Base-by-base conservation (phyloP, 2,888 invertebrate genomes). In the Pomacea canaliculata region DNA sequence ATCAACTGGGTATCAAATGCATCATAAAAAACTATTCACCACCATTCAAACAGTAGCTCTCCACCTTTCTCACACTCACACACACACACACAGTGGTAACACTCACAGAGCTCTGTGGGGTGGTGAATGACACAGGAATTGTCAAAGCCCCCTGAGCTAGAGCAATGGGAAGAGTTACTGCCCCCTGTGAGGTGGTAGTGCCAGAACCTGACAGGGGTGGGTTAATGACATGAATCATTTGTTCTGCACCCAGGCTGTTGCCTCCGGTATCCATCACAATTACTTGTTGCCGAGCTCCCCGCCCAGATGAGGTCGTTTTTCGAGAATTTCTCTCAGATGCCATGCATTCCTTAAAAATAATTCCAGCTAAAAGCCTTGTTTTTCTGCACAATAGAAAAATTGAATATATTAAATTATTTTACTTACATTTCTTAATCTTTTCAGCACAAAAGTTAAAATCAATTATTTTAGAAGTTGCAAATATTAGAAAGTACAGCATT, bases 91-190 rank as follows among this genome's bases (percentile, higher is more conserved):
- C 51, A 56, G 16, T 0, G 27, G 7, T 2, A 63, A 63, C 1
- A 78, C 80, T 80, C 76, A 83, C 83, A 62, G 70, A 68, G 49
- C 74, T 78, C 68, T 76, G 83, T 66, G 79, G 79, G 3, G 80
- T 77, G 49, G 84, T 78, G 46, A 87, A 73, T 49, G 86, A 85
- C 27, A 87, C 85, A n/a, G 88, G 88, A 59, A 88, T 80, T 51
- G 85, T 83, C 70, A 89, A 83, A 67, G 84, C 85, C 19, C 86
- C 87, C 4, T 86, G 85, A 4, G 87, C 82, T 27, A 89, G 80
- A 18, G 89, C 87, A 10, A 89, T 86, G 78, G 88, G 88, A 51
- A 88, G 82, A 23, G 84, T 85, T 16, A 82, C 79, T 7, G 83
- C 78, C 27, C 80, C 77, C 37, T 79, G 60, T 27, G 70, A 73